These are phyloP conservation scores for Ochropleura leucogaster DNA, from an alignment of 2,888 invertebrate genomes.

Conservation along the genomic window DNA sequence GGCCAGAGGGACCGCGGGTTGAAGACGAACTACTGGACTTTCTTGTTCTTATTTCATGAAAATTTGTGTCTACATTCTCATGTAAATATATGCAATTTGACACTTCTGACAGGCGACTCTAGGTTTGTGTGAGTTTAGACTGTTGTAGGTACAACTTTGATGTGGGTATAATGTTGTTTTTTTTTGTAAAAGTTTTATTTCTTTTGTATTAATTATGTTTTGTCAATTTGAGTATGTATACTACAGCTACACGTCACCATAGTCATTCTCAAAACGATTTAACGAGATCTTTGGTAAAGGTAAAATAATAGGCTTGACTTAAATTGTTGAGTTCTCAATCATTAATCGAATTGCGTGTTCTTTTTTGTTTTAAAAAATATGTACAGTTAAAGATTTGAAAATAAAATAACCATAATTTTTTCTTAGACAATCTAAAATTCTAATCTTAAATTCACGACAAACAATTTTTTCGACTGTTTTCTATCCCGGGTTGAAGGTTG, in stretches of 20 bases:
- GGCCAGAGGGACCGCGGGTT: constrained; percentile 36
- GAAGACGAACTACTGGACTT: constrained; percentile 19
- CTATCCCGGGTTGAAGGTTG: no score
- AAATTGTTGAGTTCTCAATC: neutral
- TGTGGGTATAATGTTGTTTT: neutral
- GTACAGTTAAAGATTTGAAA: neutral
- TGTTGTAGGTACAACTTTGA: constrained; percentile 8
- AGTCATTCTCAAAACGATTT: neutral
- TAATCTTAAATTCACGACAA: no score
- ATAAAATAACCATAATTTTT: no score
- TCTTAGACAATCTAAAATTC: no score
- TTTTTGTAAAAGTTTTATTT: neutral
- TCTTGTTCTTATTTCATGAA: constrained; percentile 16
- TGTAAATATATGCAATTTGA: neutral
- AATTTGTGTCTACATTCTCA: neutral
- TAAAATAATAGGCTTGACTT: neutral
- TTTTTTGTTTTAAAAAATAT: no score
- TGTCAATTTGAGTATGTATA: neutral
- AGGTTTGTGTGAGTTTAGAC: neutral
- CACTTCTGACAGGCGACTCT: neutral
- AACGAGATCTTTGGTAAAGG: neutral
- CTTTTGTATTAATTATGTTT: constrained; percentile 1
- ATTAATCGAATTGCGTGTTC: neutral
- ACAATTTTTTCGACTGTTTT: neutral
- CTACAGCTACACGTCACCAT: neutral